Conservation (phyloP, 2,888 invertebrate species). For the Drymonia ruficornis region DNA sequence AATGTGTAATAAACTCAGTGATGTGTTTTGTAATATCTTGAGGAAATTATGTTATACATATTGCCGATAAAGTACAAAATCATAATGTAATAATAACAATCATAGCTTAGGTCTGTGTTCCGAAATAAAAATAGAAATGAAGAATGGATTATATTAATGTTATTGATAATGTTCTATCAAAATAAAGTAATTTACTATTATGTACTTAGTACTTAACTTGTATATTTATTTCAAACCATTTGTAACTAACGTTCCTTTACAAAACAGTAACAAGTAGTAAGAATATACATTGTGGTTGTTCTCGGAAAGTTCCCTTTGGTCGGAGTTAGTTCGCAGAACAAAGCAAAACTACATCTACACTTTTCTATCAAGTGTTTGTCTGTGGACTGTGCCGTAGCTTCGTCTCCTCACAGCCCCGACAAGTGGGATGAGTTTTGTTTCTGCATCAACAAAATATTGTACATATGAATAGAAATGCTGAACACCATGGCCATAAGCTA, state of each 20-base stretch:
- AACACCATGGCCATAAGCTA: background rate
- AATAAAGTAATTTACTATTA: no score
- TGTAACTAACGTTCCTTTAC: background rate
- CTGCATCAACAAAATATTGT: background rate
- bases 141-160: no score
- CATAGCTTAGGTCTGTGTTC: no score
- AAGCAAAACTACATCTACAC: conserved; percentile 41
- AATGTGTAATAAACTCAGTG: no score
- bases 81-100: no score
- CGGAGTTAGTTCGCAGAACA: conserved; percentile 41
- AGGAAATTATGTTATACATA: no score
- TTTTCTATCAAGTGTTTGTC: conserved; percentile 46
- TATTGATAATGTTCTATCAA: no score
- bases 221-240: no score
- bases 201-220: no score
- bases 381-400: conserved; percentile 37
- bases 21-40: no score
- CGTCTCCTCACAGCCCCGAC: conserved; percentile 28
- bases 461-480: background rate
- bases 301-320: conserved; percentile 38
- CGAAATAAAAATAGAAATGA: no score
- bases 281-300: conserved; percentile 39
- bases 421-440: conserved; percentile 28
- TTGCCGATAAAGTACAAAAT: no score
- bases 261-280: background rate